Percentiles rank a stretch among this genome's conserved stretches.
Conservation (phyloP, 2,113 vertebrate species). For the Coracopsis vasa region DNA sequence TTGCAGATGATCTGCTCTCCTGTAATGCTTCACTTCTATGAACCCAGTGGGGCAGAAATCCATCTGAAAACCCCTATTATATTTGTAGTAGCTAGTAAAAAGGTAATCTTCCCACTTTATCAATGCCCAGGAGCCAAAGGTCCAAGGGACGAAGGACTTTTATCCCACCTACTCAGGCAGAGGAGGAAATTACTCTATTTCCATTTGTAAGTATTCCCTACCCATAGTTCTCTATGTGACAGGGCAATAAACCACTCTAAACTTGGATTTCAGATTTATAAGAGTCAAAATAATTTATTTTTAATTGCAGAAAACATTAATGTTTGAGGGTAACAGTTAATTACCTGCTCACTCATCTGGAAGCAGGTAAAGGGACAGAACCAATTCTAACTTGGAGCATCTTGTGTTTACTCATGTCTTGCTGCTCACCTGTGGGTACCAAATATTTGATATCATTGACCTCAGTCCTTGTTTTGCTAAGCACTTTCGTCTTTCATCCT, state of each 20-base stretch:
- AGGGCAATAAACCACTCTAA: not conserved
- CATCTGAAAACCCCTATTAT: not conserved
- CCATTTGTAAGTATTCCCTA: not conserved
- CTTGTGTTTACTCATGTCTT: not conserved
- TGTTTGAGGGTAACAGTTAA: not conserved
- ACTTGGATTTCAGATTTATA: not conserved
- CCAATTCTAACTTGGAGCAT: not conserved
- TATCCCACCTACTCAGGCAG: not conserved
- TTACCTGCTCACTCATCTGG: not conserved
- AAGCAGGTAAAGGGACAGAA: not conserved
- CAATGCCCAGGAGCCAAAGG: not conserved
- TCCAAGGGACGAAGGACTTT: not conserved
- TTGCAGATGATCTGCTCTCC: not conserved
- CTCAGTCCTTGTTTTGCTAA: slow-evolving; percentile 8
- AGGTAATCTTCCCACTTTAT: not conserved
- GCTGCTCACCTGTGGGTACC: not conserved
- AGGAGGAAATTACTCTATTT: not conserved
- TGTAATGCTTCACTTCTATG: not conserved
- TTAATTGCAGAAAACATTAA: not conserved
- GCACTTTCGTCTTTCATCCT: not conserved
- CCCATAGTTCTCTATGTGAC: not conserved
- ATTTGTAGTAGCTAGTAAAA: not conserved
- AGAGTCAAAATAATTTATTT: not conserved
- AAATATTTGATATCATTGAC: slow-evolving; percentile 25
- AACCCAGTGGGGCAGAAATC: not conserved